Evolutionary conservation across 2,113 vertebrate species (phyloP), one percentile per base, ranked within the genome.

Genomic region (Oenanthe oenanthe): DNA sequence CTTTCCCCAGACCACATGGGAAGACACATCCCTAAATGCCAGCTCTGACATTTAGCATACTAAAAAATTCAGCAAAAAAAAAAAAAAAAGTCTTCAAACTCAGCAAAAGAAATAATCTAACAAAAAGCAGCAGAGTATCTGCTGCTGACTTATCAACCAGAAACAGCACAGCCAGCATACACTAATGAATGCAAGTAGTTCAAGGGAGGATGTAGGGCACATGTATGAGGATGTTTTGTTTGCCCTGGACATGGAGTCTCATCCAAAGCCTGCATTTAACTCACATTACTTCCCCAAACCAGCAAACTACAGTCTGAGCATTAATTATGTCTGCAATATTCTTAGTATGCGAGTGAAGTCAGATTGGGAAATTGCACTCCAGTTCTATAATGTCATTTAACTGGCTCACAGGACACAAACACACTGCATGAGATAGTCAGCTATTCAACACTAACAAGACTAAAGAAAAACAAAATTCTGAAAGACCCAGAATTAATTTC

Each of bases 91-190:
- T 40, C 93, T 72, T 91, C 89, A 65, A 89, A 91, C 77, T 85
- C 89, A 95, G 92, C 77, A 87, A 89, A 94, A 78, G 80, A 88
- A 78, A 67, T 3, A 75, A 21, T 36, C 40, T 72, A 57, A 73
- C 68, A 91, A 92, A 96, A 91, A 95, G 54, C 58, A 90, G 78
- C 3, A 17, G 42, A 85, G 48, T 85, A 81, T 81, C 57, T 85
- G 61, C 61, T 94, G 92, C 90, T 93, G 92, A 93, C 62, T 92
- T 97, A 90, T 79, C 88, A 93, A 76, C 50, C 74, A 94, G 62
- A 85, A 97, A 94, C 90, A 94, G 85, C 92, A 82, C 50, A 50
- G 93, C 81, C 83, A 94, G 92, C 88, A 89, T 0, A 54, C 66
- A 13, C 36, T 42, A 66, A 94, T 95, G 78, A 92, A 85, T 54